Conservation (phyloP, 2,888 invertebrate species). For the Meloe dianella region DNA sequence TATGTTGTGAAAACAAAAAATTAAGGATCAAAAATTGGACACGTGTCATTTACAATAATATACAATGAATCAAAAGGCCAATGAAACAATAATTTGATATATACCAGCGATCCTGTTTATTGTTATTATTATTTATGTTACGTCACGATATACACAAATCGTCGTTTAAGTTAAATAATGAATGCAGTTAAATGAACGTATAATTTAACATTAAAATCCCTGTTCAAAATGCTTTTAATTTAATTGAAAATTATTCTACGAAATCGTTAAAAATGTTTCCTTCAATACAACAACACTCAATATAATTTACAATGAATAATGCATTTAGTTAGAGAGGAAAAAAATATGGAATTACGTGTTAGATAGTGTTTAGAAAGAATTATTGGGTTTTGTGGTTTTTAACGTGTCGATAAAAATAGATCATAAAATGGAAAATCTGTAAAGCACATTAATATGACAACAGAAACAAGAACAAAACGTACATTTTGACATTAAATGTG, state of each 20-base stretch:
- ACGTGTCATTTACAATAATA: not conserved
- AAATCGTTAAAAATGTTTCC: constrained; percentile 1
- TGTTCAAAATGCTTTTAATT: not conserved
- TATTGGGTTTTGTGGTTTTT: not conserved
- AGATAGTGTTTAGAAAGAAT: too few species aligned
- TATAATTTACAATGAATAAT: constrained; percentile 6
- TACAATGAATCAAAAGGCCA: constrained; percentile 8
- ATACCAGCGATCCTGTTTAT: constrained; percentile 1
- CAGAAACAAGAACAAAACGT: not conserved
- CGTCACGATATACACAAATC: constrained; percentile 16
- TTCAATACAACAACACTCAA: not conserved
- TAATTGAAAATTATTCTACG: constrained; percentile 4
- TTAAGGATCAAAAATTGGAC: not conserved
- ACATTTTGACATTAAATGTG: too few species aligned
- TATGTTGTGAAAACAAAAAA: not conserved
- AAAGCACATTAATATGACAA: not conserved
- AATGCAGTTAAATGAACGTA: constrained; percentile 15
- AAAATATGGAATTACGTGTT: not conserved
- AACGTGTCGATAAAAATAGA: constrained; percentile 3
- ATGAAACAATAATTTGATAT: constrained; percentile 7
- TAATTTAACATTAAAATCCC: constrained; percentile 7
- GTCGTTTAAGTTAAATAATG: constrained; percentile 15
- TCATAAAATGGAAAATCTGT: not conserved
- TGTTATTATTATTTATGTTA: constrained; percentile 14
- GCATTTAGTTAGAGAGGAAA: not conserved